Base-by-base conservation (phyloP, 2,888 invertebrate genomes). In the Philereme vetulata region DNA sequence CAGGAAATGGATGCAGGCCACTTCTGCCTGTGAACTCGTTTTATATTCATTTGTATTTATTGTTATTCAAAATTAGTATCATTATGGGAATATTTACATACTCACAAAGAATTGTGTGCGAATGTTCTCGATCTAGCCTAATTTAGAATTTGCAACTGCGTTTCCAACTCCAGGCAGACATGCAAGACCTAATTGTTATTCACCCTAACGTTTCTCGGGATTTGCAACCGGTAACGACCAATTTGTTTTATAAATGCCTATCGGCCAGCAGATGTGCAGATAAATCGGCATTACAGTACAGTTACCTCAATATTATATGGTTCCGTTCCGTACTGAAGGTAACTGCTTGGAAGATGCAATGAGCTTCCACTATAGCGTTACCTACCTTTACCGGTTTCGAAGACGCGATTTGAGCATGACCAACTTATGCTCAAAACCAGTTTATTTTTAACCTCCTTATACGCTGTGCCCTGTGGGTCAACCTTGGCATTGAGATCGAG, bases 401-500 rank as follows among this genome's bases (percentile, higher is more conserved):
- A 61, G 60, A 65, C 58, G 54, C 60, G 60, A 62, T 64, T 57
- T 52, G 49, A 62, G 61, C 62, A 56, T 67, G 85, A 82, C 83
- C 84, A 81, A 84, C 78, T 72, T 74, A 70, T 72, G 66, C 62
- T 60, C 66, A 63, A 72, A 84, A 87, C 89, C 82, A 76, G 88
- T 89, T 89, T 75, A 65, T 71, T 72, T 47, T 74, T 70, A 64
- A 64, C 73, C 70, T 21, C 21, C 21, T 21, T 21, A 21, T 1
- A 77, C 80, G 76, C 77, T 84, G 84, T 76, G 74, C 66, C 74
- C 65, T 67, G 67, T 71, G 67, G 67, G 63, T 67, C 80, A 83
- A 81, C 90, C 90, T 90, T 90, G 90, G 88, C 90, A 90, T 86
- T 90, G 91, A 76, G 78, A 78, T 77, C 77, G 68, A 78, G 77